These are phyloP conservation scores for Scaptomyza flava DNA, from an alignment of 2,888 invertebrate genomes.

Conservation along the genomic window DNA sequence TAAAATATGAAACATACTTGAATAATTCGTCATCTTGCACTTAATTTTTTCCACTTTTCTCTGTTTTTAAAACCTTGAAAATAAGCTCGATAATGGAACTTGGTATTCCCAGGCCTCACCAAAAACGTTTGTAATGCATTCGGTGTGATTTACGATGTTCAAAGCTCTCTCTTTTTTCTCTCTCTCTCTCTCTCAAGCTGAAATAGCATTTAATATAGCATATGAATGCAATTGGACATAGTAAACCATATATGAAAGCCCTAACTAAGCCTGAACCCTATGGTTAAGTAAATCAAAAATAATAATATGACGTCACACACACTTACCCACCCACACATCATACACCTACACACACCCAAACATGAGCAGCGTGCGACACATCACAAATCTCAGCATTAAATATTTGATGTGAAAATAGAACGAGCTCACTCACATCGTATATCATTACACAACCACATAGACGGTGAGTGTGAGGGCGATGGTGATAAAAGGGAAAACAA, in stretches of 20 bases:
- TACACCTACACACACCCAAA: not conserved
- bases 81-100: not conserved
- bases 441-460: slow-evolving; percentile 44
- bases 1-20: too few species aligned
- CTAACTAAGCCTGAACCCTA: slow-evolving; percentile 1
- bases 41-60: too few species aligned
- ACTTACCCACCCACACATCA: slow-evolving; percentile 9
- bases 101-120: too few species aligned
- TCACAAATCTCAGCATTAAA: slow-evolving; percentile 67
- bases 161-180: not conserved
- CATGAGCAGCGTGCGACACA: slow-evolving; percentile 20
- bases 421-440: slow-evolving; percentile 57
- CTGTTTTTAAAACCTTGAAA: too few species aligned
- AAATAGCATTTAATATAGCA: not conserved
- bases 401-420: slow-evolving; percentile 21
- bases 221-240: not conserved
- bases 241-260: slow-evolving; percentile 26
- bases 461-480: slow-evolving; percentile 1
- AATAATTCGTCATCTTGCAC: too few species aligned
- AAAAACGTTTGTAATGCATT: too few species aligned
- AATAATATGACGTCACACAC: slow-evolving; percentile 48
- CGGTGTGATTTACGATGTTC: too few species aligned
- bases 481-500: not conserved
- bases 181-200: not conserved
- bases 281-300: slow-evolving; percentile 52